phyloP scores from a whole-genome alignment of 2,797 vertebrate species.

The Pipistrellus pipistrellus region DNA sequence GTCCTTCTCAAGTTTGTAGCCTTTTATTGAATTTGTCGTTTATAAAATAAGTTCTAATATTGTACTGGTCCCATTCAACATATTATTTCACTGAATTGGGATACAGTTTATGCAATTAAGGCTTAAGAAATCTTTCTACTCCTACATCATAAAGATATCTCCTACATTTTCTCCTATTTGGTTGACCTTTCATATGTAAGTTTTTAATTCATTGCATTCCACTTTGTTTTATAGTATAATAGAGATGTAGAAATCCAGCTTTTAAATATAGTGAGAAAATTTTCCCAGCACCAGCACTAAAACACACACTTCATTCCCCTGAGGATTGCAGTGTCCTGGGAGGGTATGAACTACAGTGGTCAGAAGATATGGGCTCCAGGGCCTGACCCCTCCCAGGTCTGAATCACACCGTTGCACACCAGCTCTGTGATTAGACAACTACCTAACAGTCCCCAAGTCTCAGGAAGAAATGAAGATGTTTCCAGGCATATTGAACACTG shows the following conservation, averaged over 20 bases:
- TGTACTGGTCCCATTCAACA: not conserved
- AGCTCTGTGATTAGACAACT: not conserved
- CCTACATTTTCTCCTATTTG: not conserved
- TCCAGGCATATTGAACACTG: not conserved
- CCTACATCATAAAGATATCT: not conserved
- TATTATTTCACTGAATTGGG: not conserved
- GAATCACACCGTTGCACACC: not conserved
- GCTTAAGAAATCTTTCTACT: conserved; percentile 8
- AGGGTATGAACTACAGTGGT: no score
- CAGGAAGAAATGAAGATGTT: not conserved
- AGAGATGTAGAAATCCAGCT: not conserved
- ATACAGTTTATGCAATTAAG: not conserved
- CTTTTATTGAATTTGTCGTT: not conserved
- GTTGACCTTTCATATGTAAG: not conserved
- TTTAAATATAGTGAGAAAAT: not conserved
- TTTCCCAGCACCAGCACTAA: not conserved
- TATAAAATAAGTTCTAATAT: conserved; percentile 8
- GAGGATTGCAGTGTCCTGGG: no score
- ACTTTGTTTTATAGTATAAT: not conserved
- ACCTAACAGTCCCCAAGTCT: not conserved
- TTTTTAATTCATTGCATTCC: not conserved
- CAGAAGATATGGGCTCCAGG: not conserved
- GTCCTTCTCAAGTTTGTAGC: not conserved
- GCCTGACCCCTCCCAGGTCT: not conserved
- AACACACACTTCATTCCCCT: not conserved